phyloP scores from a whole-genome alignment of 2,888 invertebrate species.

The Cetonia aurata region DNA sequence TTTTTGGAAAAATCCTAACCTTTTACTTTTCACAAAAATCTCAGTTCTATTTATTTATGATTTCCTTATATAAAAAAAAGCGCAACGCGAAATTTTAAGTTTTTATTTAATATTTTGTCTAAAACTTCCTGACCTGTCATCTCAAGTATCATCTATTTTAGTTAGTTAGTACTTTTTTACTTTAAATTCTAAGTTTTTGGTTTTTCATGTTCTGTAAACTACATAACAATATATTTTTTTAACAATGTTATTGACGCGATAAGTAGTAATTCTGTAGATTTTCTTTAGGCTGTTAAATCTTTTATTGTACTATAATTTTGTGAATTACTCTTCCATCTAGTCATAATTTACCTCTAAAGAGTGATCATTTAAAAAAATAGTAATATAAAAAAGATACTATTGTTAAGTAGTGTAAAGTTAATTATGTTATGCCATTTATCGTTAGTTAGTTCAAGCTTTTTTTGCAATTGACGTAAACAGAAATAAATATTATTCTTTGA shows the following conservation, averaged over 20 bases:
- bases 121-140: slow-evolving; percentile 21
- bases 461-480: too few relatives aligned
- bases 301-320: too few relatives aligned
- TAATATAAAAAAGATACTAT: too few relatives aligned
- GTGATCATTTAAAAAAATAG: too few relatives aligned
- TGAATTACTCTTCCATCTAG: too few relatives aligned
- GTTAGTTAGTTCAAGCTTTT: too few relatives aligned
- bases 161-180: background rate
- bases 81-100: slow-evolving; percentile 31
- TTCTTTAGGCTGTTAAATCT: background rate
- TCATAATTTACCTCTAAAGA: too few relatives aligned
- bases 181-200: slow-evolving; percentile 32
- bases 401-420: too few relatives aligned
- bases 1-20: slow-evolving; percentile 34
- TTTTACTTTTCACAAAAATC: slow-evolving; percentile 41
- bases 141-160: slow-evolving; percentile 3
- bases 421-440: too few relatives aligned
- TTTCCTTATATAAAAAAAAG: slow-evolving; percentile 20
- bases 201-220: slow-evolving; percentile 42
- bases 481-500: too few relatives aligned
- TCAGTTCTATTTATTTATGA: slow-evolving; percentile 31
- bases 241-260: slow-evolving; percentile 29
- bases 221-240: slow-evolving; percentile 47
- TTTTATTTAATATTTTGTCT: slow-evolving; percentile 6
- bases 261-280: slow-evolving; percentile 32